A percentile compares a stretch with the other conserved stretches of the same genome.
These are phyloP conservation scores for Acrobasis consociella DNA, from an alignment of 2,888 invertebrate genomes.

Conservation along the genomic window DNA sequence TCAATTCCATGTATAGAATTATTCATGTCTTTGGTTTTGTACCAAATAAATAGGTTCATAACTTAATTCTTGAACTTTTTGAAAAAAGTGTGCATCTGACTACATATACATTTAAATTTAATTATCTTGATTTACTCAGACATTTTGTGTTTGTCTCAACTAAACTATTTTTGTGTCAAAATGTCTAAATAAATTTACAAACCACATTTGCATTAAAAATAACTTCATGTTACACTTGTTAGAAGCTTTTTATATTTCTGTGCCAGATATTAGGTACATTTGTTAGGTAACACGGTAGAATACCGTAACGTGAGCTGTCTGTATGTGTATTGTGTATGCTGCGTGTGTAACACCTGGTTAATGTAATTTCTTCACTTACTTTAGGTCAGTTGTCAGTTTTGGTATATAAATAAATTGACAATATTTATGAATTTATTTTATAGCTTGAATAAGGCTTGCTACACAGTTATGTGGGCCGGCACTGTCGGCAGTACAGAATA, in stretches of 20 bases:
- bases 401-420: background rate
- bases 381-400: background rate
- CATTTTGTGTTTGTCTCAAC: background rate
- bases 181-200: too few species aligned
- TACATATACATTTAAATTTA: background rate
- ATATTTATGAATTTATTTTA: background rate
- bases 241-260: background rate
- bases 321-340: background rate
- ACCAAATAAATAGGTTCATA: constrained; percentile 28
- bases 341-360: background rate
- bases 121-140: background rate
- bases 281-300: background rate
- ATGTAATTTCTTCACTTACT: background rate
- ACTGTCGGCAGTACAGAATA: too few species aligned
- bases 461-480: too few species aligned
- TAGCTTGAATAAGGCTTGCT: background rate
- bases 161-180: too few species aligned
- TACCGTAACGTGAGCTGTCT: background rate
- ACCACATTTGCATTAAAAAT: too few species aligned
- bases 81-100: background rate
- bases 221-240: too few species aligned
- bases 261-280: background rate
- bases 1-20: constrained; percentile 62
- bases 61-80: constrained; percentile 2
- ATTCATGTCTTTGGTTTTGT: constrained; percentile 38